These are phyloP conservation scores for Napeogenes inachia DNA, from an alignment of 2,888 invertebrate genomes.

Conservation along the genomic window DNA sequence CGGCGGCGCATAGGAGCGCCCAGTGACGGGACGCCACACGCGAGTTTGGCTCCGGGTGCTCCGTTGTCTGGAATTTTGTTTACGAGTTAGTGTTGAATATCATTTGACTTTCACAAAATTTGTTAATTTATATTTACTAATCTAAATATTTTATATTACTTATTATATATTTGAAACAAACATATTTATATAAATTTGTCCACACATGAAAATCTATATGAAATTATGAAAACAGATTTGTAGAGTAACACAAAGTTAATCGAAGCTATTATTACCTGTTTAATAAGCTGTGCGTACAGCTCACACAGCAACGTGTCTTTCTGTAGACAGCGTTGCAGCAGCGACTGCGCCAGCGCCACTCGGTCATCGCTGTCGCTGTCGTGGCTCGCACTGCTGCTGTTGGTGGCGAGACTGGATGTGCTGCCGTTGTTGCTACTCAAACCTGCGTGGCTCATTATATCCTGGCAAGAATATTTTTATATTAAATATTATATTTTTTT, in stretches of 20 bases:
- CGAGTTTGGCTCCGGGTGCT: slow-evolving; percentile 92
- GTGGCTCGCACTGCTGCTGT: slow-evolving; percentile 57
- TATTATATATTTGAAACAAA: too few species aligned
- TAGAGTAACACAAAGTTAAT: too few species aligned
- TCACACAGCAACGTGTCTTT: slow-evolving; percentile 93
- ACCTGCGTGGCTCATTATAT: slow-evolving; percentile 92
- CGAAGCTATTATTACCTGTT: slow-evolving; percentile 74
- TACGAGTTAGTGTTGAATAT: not conserved
- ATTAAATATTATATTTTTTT: not conserved
- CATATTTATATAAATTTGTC: too few species aligned
- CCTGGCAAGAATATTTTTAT: slow-evolving; percentile 41
- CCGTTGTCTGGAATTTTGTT: slow-evolving; percentile 82
- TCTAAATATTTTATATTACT: too few species aligned
- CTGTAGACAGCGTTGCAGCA: slow-evolving; percentile 93
- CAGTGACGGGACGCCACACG: slow-evolving; percentile 93
- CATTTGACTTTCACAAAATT: too few species aligned
- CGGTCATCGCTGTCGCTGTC: slow-evolving; percentile 89
- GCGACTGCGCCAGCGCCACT: slow-evolving; percentile 90
- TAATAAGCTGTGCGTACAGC: slow-evolving; percentile 93
- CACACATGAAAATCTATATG: too few species aligned
- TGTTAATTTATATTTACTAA: too few species aligned
- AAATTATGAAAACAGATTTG: too few species aligned
- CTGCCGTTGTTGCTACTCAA: slow-evolving; percentile 76
- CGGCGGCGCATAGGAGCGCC: slow-evolving; percentile 84
- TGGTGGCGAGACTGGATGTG: slow-evolving; percentile 62